A percentile compares a stretch with the other conserved stretches of the same genome.
phyloP scores from a whole-genome alignment of 2,113 vertebrate genomes.

The Notiomystis cincta region DNA sequence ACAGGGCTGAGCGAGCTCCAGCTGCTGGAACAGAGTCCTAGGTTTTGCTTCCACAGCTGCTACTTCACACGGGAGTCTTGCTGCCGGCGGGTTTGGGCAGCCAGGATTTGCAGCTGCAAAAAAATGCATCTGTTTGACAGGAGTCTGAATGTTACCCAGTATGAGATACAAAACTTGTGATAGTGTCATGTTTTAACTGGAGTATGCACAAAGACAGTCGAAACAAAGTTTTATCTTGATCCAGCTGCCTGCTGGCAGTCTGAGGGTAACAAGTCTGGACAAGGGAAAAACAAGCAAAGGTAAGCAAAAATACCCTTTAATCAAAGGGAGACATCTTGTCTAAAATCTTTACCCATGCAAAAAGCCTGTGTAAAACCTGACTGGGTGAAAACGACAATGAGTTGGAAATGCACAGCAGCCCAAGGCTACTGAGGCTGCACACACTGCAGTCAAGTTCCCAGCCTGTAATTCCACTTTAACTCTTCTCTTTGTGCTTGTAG shows the following conservation, averaged over 20 bases:
- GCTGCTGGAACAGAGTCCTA: background rate
- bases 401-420: too few species aligned
- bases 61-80: background rate
- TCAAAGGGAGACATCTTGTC: background rate
- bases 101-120: background rate
- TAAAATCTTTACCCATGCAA: background rate
- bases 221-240: background rate
- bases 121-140: background rate
- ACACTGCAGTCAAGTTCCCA: too few species aligned
- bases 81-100: background rate
- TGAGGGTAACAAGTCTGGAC: background rate
- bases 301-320: background rate
- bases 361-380: background rate
- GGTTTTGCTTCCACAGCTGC: background rate
- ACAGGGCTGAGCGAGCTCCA: rapidly evolving
- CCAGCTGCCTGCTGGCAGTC: background rate
- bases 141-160: background rate
- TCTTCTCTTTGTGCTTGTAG: background rate
- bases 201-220: background rate
- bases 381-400: background rate
- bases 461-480: background rate
- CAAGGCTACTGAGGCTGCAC: too few species aligned
- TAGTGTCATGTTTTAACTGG: background rate
- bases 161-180: rapidly evolving
- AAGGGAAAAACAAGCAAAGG: background rate